Evolutionary conservation across 2,888 invertebrate species (phyloP).

Genomic region (Plebejus melissa): DNA sequence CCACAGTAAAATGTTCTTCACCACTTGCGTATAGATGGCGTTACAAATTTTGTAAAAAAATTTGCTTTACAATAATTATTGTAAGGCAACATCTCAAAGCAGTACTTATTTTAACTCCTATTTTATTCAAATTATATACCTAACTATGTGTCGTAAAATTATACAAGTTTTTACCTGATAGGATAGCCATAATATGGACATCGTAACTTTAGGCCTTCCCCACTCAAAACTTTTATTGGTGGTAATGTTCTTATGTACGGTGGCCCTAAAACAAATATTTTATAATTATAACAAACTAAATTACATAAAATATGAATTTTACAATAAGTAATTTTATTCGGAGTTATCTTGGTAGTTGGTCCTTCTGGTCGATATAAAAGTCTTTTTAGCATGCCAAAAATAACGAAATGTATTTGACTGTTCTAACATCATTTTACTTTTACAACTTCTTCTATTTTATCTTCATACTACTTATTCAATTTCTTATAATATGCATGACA

Average conservation of each 20-base stretch:
- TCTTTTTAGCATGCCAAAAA: too few species aligned
- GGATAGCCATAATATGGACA: slow-evolving; percentile 94
- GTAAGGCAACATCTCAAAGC: too few species aligned
- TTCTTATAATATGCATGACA: too few species aligned
- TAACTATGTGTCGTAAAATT: background rate
- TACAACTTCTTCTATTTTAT: too few species aligned
- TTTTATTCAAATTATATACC: background rate
- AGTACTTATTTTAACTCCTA: background rate
- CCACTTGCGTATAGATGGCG: background rate
- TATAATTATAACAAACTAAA: background rate
- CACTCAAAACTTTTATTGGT: slow-evolving; percentile 88
- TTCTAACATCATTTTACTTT: too few species aligned
- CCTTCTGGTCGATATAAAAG: too few species aligned
- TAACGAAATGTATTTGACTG: too few species aligned
- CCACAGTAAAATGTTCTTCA: background rate
- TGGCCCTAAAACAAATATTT: slow-evolving; percentile 74
- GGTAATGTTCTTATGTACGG: slow-evolving; percentile 87
- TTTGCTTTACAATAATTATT: too few species aligned
- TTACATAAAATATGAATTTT: too few species aligned
- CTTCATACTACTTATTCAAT: too few species aligned
- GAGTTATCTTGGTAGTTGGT: too few species aligned
- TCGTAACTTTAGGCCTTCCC: slow-evolving; percentile 84
- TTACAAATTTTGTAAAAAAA: background rate
- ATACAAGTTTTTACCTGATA: slow-evolving; percentile 69
- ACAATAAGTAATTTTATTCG: too few species aligned